A percentile compares a stretch with the other conserved stretches of the same genome.
These are phyloP conservation scores for Lampris megalopsis DNA, from an alignment of 2,113 vertebrate genomes.

Conservation along the genomic window DNA sequence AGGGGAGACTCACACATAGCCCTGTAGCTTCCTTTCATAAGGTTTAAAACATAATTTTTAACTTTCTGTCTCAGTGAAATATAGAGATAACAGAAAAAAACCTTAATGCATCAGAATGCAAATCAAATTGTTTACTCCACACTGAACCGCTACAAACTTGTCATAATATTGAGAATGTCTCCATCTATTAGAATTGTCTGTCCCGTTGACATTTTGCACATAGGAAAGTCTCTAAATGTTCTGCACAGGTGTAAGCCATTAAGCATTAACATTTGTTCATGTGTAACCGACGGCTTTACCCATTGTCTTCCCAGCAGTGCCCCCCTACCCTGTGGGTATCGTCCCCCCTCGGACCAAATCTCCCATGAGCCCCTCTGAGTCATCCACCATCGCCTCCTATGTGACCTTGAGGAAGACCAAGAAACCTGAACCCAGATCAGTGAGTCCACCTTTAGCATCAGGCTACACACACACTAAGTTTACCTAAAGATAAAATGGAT, in stretches of 20 bases:
- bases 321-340: constrained; percentile 89
- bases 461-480: no score
- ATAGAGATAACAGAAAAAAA: no score
- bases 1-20: no score
- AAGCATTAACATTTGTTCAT: not conserved
- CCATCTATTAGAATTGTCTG: not conserved
- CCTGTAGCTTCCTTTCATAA: no score
- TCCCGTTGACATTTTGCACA: not conserved
- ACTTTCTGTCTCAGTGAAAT: no score
- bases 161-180: not conserved
- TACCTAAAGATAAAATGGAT: not conserved
- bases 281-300: constrained; percentile 2
- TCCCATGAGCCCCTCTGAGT: constrained; percentile 86
- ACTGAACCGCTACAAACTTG: no score
- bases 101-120: no score
- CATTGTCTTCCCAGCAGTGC: constrained; percentile 69
- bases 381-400: constrained; percentile 94
- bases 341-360: constrained; percentile 94
- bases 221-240: not conserved
- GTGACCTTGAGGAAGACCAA: constrained; percentile 95
- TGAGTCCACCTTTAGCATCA: constrained; percentile 56
- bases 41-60: no score
- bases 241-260: not conserved
- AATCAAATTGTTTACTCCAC: no score
- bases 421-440: constrained; percentile 88